A percentile compares a stretch with the other conserved stretches of the same genome.
Evolutionary conservation across 2,113 vertebrate species (phyloP).

Genomic region (Archilochus colubris): DNA sequence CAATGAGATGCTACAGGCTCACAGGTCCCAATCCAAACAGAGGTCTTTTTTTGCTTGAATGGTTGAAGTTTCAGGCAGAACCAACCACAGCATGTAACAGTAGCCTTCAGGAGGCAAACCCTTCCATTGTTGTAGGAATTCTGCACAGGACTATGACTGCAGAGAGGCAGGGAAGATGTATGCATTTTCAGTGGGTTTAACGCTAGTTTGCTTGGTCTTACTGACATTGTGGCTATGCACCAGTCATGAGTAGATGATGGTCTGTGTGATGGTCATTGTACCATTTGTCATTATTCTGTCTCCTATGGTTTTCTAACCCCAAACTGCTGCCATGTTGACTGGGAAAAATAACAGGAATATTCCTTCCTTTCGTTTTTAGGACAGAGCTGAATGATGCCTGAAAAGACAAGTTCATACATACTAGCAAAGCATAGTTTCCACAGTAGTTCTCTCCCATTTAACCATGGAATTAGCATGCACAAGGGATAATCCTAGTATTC

Average conservation of each 20-base stretch:
- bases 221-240: background rate
- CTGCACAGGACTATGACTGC: background rate
- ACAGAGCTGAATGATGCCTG: background rate
- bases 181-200: background rate
- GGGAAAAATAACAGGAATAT: background rate
- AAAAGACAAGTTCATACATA: background rate
- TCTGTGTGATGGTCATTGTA: background rate
- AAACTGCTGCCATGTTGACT: background rate
- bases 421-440: background rate
- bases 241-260: background rate
- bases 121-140: background rate
- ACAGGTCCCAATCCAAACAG: background rate
- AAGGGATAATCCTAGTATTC: background rate
- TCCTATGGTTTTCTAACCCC: background rate
- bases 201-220: background rate
- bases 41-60: background rate
- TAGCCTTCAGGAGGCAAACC: background rate
- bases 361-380: background rate
- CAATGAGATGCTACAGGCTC: background rate
- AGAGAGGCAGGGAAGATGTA: background rate
- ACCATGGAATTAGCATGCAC: background rate
- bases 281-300: background rate
- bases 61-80: background rate
- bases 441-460: background rate
- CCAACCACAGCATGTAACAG: accelerated